phyloP scores from a whole-genome alignment of 2,113 vertebrate genomes.

The Tragelaphus imberbis region DNA sequence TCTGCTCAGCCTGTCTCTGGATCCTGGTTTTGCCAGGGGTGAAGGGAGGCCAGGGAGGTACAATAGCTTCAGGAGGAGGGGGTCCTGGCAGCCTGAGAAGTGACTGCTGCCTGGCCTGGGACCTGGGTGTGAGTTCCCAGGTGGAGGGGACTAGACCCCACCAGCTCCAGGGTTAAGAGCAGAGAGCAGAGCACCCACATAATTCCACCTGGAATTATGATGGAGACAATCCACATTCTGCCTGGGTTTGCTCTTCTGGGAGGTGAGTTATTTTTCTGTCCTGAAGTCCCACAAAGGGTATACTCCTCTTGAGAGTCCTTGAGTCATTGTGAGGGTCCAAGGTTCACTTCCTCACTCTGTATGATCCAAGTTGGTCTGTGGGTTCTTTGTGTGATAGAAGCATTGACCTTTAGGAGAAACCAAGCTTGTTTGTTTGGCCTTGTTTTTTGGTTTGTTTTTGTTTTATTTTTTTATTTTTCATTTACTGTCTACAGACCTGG shows the following conservation, averaged over 20 bases:
- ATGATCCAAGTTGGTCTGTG: not conserved
- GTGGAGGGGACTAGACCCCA: not conserved
- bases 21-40: not conserved
- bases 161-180: not conserved
- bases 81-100: not conserved
- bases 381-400: not conserved
- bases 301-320: not conserved
- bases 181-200: not conserved
- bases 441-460: not conserved
- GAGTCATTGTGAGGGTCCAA: not conserved
- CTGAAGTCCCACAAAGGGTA: not conserved
- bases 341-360: not conserved
- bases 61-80: accelerated
- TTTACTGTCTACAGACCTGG: not conserved
- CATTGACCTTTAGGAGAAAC: not conserved
- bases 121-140: accelerated
- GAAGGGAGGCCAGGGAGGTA: not conserved
- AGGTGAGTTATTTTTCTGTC: not conserved
- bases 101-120: not conserved
- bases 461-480: not conserved
- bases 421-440: not conserved
- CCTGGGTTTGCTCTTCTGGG: not conserved
- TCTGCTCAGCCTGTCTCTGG: accelerated
- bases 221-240: not conserved
- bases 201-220: not conserved